phyloP scores from a whole-genome alignment of 2,113 vertebrate species.

The Dicentrarchus labrax region DNA sequence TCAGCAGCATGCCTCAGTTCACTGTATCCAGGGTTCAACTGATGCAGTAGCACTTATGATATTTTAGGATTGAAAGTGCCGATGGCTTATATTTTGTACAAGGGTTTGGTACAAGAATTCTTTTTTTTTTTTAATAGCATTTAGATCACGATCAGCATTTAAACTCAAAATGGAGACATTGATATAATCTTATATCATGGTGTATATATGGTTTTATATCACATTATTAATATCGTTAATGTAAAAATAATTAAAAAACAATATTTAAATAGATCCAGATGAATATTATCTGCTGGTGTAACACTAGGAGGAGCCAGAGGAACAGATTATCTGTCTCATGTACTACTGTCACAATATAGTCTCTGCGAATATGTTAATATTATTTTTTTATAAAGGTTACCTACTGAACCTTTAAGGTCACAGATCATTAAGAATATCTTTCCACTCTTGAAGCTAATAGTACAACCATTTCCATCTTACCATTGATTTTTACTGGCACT shows the following conservation, averaged over 20 bases:
- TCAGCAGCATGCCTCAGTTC: not conserved
- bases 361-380: too few relatives aligned
- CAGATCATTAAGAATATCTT: not conserved
- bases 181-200: not conserved
- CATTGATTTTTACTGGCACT: not conserved
- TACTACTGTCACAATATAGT: too few relatives aligned
- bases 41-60: not conserved
- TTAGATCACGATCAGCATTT: too few relatives aligned
- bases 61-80: conserved; percentile 4
- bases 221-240: not conserved
- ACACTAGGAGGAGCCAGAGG: too few relatives aligned
- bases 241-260: not conserved
- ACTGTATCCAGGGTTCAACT: not conserved
- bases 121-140: too few relatives aligned
- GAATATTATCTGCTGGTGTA: too few relatives aligned
- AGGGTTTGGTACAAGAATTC: not conserved
- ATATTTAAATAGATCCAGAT: too few relatives aligned
- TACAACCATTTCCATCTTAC: not conserved
- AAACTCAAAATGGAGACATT: too few relatives aligned
- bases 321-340: too few relatives aligned
- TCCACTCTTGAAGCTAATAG: not conserved
- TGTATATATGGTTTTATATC: too few relatives aligned
- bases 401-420: too few relatives aligned
- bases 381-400: too few relatives aligned
- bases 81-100: not conserved